phyloP scores from a whole-genome alignment of 2,113 vertebrate genomes.

The Geococcyx californianus region DNA sequence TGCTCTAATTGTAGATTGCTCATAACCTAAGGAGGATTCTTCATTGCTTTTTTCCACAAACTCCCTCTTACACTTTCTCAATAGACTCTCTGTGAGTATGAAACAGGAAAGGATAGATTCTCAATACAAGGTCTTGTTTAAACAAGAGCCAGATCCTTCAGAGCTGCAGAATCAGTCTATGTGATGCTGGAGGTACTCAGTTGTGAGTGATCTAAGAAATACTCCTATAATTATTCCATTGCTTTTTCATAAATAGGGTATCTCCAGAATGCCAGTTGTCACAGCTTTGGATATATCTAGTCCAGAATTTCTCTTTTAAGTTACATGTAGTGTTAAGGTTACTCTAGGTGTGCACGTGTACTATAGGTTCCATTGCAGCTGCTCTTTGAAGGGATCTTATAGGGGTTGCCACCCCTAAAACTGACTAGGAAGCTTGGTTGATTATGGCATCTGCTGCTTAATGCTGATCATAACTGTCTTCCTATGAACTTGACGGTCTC shows the following conservation, averaged over 20 bases:
- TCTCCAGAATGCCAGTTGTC: not conserved
- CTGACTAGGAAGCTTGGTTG: not conserved
- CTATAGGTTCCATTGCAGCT: not conserved
- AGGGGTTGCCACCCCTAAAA: not conserved
- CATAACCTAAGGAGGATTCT: not conserved
- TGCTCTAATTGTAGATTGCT: not conserved
- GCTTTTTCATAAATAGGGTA: not conserved
- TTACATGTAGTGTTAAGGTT: rapidly evolving
- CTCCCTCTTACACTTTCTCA: not conserved
- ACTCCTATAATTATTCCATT: not conserved
- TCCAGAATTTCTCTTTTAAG: not conserved
- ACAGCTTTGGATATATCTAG: not conserved
- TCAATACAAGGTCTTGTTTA: not conserved
- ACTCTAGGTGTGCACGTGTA: not conserved
- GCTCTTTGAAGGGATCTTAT: not conserved
- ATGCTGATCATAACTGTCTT: not conserved
- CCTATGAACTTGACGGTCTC: not conserved
- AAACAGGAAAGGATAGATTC: not conserved
- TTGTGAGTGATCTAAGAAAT: not conserved
- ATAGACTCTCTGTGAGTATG: not conserved
- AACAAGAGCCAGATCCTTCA: not conserved
- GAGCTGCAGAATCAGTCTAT: not conserved
- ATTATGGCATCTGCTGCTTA: not conserved
- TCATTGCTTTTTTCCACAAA: not conserved
- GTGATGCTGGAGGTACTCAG: not conserved